phyloP scores from a whole-genome alignment of 2,797 vertebrate genomes.

The Hozukius guyotensis region DNA sequence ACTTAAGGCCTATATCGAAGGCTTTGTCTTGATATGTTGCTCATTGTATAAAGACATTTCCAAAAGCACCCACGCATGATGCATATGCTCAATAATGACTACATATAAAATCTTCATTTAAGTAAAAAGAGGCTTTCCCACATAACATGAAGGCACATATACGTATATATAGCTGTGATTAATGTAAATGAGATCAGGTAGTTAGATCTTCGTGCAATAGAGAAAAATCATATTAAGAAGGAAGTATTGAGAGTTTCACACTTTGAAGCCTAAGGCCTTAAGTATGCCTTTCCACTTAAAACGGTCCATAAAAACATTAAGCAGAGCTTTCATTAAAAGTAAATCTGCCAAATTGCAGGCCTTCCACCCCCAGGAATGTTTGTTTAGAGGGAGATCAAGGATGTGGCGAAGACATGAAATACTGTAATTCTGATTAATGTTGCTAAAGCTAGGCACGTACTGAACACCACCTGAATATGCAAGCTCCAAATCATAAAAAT shows the following conservation, averaged over 20 bases:
- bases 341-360: conserved; percentile 67
- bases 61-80: conserved; percentile 11
- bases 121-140: conserved; percentile 8
- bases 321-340: conserved; percentile 69
- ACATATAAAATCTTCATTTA: conserved; percentile 29
- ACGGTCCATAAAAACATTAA: conserved; percentile 59
- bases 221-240: conserved; percentile 22
- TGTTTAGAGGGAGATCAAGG: conserved; percentile 74
- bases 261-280: conserved; percentile 36
- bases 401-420: conserved; percentile 64
- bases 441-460: conserved; percentile 67
- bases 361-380: conserved; percentile 64
- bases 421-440: conserved; percentile 77
- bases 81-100: conserved; percentile 9
- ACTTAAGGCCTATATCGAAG: conserved; percentile 34
- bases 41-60: conserved; percentile 33
- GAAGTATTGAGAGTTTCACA: conserved; percentile 35
- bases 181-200: conserved; percentile 32
- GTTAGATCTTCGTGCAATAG: conserved; percentile 9
- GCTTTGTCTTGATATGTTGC: conserved; percentile 48
- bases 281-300: conserved; percentile 51
- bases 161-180: conserved; percentile 18
- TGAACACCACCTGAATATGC: conserved; percentile 80
- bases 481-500: conserved; percentile 69
- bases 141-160: neutral